These are phyloP conservation scores for Lophius americanus DNA, from an alignment of 2,797 vertebrate genomes.

Conservation along the genomic window DNA sequence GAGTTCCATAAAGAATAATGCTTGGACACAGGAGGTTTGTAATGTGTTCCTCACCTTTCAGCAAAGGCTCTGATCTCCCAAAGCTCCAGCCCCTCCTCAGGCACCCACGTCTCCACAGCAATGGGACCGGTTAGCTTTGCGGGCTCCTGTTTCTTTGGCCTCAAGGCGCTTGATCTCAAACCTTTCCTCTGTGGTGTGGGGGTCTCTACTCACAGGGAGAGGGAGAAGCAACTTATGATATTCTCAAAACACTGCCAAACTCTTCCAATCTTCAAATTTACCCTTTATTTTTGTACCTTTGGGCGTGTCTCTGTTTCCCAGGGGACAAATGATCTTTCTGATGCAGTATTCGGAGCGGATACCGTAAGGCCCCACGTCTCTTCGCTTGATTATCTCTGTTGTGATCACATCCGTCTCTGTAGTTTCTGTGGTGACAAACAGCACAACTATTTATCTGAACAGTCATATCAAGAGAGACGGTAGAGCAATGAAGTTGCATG, in stretches of 20 bases:
- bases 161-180: constrained; percentile 93
- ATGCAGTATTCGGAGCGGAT: constrained; percentile 98
- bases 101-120: constrained; percentile 95
- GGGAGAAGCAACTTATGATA: not conserved
- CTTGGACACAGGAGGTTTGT: too few relatives aligned
- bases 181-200: constrained; percentile 98
- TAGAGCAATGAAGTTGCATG: not conserved
- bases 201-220: constrained; percentile 82
- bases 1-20: not conserved
- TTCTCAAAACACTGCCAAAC: not conserved
- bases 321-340: constrained; percentile 97
- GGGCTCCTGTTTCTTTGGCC: constrained; percentile 95
- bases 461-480: not conserved
- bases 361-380: constrained; percentile 92
- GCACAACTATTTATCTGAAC: not conserved
- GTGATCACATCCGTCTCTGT: constrained; percentile 95
- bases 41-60: constrained; percentile 85
- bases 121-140: constrained; percentile 94
- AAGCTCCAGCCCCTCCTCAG: constrained; percentile 96
- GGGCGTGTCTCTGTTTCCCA: constrained; percentile 91
- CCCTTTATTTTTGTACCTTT: constrained; percentile 84
- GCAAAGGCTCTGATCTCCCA: constrained; percentile 99
- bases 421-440: constrained; percentile 84
- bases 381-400: constrained; percentile 95
- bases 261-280: not conserved